phyloP scores from a whole-genome alignment of 2,888 invertebrate species.

The Encarsia formosa region DNA sequence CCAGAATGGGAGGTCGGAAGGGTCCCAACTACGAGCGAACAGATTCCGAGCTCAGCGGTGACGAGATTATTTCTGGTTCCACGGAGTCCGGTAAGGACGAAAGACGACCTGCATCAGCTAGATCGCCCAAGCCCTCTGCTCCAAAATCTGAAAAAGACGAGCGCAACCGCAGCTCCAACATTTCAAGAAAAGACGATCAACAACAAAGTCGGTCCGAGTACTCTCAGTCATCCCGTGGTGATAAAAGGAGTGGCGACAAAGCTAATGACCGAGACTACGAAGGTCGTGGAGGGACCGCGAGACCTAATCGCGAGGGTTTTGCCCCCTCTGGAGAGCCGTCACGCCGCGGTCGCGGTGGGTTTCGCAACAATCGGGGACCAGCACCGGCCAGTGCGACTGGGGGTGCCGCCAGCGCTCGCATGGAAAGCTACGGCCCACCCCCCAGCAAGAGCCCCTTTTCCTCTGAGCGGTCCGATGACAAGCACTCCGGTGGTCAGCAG shows the following conservation, averaged over 20 bases:
- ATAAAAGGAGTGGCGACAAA: background rate
- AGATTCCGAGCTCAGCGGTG: slow-evolving; percentile 74
- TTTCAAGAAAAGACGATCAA: slow-evolving; percentile 36
- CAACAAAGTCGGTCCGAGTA: background rate
- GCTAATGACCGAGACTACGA: slow-evolving; percentile 4
- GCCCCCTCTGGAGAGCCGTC: slow-evolving; percentile 87
- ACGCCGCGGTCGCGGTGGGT: slow-evolving; percentile 71
- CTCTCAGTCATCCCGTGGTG: background rate
- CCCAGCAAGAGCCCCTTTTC: slow-evolving; percentile 73
- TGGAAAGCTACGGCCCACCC: slow-evolving; percentile 77
- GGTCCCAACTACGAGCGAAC: slow-evolving; percentile 58
- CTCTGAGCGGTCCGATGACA: slow-evolving; percentile 50
- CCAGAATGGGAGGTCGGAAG: slow-evolving; percentile 45
- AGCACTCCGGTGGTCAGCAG: slow-evolving; percentile 51
- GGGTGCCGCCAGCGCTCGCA: slow-evolving; percentile 58
- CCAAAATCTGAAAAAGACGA: slow-evolving; percentile 60
- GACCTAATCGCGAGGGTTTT: slow-evolving; percentile 64
- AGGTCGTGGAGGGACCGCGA: slow-evolving; percentile 33
- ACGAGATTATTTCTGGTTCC: slow-evolving; percentile 58
- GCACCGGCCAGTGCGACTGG: slow-evolving; percentile 39
- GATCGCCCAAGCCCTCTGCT: slow-evolving; percentile 53
- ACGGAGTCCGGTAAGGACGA: slow-evolving; percentile 58
- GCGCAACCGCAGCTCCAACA: slow-evolving; percentile 54
- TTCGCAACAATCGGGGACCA: slow-evolving; percentile 35
- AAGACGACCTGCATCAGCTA: slow-evolving; percentile 53